A percentile compares a stretch with the other conserved stretches of the same genome.
phyloP scores from a whole-genome alignment of 2,797 vertebrate genomes.

The Tarsius wallacei region DNA sequence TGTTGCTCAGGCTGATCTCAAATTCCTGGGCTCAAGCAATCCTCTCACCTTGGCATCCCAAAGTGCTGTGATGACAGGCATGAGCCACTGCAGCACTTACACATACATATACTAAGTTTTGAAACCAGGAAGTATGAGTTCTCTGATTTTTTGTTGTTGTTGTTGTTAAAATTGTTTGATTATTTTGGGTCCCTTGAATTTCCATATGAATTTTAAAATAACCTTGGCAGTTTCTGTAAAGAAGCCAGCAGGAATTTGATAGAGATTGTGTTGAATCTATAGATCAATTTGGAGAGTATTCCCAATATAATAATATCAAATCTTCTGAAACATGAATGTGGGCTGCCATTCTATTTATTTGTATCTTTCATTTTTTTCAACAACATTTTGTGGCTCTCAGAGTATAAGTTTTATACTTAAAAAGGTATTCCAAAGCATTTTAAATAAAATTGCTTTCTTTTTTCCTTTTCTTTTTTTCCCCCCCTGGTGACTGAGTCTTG shows the following conservation, averaged over 20 bases:
- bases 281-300: neutral
- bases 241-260: neutral
- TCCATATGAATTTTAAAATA: neutral
- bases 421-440: neutral
- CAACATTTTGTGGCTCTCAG: neutral
- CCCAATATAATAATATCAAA: neutral
- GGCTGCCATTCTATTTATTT: neutral
- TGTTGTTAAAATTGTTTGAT: neutral
- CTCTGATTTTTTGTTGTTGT: neutral
- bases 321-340: neutral
- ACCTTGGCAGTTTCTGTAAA: neutral
- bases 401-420: neutral
- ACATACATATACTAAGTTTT: neutral
- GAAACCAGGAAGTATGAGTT: neutral
- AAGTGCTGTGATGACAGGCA: too few species aligned
- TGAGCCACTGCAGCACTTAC: too few species aligned
- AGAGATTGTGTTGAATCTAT: neutral
- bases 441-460: neutral
- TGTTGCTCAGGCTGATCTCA: too few species aligned
- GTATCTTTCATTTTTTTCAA: slow-evolving; percentile 1
- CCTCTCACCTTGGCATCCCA: too few species aligned
- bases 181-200: neutral
- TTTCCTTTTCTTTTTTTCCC: neutral
- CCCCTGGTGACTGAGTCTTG: too few species aligned
- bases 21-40: too few species aligned